phyloP scores from a whole-genome alignment of 1,140 invertebrate species.

The Paracyclopina nana region DNA sequence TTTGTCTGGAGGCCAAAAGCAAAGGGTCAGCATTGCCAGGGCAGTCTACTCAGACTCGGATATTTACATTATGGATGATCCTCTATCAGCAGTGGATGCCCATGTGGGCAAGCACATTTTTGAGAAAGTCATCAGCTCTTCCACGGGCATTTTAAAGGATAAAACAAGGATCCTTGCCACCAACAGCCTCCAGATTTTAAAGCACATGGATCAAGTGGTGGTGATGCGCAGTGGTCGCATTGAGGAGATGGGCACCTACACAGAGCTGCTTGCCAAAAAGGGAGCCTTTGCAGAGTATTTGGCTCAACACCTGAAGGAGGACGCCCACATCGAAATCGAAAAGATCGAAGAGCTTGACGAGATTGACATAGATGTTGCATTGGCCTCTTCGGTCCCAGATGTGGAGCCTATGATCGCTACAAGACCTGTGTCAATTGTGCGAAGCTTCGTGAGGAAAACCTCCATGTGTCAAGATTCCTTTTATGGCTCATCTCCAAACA shows the following conservation, averaged over 20 bases:
- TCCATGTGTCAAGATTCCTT: too few relatives aligned
- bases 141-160: slow-evolving; percentile 31
- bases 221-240: slow-evolving; percentile 31
- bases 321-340: neutral
- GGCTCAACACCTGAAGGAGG: neutral
- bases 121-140: slow-evolving; percentile 21
- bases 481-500: too few relatives aligned
- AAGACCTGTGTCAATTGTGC: too few relatives aligned
- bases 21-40: slow-evolving; percentile 37
- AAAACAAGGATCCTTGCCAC: slow-evolving; percentile 62
- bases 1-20: slow-evolving; percentile 33
- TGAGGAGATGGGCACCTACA: slow-evolving; percentile 28
- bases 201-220: slow-evolving; percentile 31
- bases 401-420: slow-evolving; percentile 16
- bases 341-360: neutral
- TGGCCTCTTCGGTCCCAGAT: neutral
- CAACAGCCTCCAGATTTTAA: slow-evolving; percentile 42
- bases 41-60: slow-evolving; percentile 34
- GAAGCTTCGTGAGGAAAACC: too few relatives aligned
- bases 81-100: slow-evolving; percentile 31
- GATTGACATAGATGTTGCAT: neutral
- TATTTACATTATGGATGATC: slow-evolving; percentile 33
- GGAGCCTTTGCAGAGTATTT: slow-evolving; percentile 23
- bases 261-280: slow-evolving; percentile 24
- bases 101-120: slow-evolving; percentile 30